phyloP scores from a whole-genome alignment of 2,797 vertebrate genomes.

The Selene dorsalis region DNA sequence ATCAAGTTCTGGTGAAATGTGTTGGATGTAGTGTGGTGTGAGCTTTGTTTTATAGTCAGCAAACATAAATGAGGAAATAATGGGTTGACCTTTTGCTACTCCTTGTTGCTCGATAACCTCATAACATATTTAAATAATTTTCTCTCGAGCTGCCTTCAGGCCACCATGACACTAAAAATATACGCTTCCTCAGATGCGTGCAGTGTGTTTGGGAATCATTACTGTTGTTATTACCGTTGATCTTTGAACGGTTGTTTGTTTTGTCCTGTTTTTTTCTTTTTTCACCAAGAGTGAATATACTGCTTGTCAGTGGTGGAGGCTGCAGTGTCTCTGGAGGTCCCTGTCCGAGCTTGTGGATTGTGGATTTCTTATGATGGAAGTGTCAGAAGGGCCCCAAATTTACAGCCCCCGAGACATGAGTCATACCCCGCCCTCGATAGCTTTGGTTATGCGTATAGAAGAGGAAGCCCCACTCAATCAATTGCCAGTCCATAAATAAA shows the following conservation, averaged over 20 bases:
- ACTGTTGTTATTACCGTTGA: neutral
- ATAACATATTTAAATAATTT: conserved; percentile 41
- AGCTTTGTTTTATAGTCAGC: conserved; percentile 46
- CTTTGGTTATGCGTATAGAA: conserved; percentile 77
- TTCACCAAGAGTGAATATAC: conserved; percentile 23
- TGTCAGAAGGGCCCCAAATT: conserved; percentile 80
- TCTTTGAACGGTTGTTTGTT: conserved; percentile 14
- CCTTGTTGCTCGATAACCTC: conserved; percentile 29
- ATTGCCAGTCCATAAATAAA: conserved; percentile 85
- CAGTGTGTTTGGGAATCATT: conserved; percentile 17
- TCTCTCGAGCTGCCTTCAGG: conserved; percentile 21
- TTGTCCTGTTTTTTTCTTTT: neutral
- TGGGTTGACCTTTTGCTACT: conserved; percentile 21
- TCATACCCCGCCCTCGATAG: conserved; percentile 76
- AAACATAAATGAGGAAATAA: conserved; percentile 26
- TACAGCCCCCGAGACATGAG: conserved; percentile 79
- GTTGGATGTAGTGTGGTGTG: conserved; percentile 26
- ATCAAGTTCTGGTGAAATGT: conserved; percentile 43
- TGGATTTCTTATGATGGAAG: conserved; percentile 76
- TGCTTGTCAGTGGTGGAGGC: conserved; percentile 45
- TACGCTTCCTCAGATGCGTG: neutral
- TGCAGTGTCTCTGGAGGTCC: conserved; percentile 59
- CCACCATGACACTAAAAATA: conserved; percentile 23
- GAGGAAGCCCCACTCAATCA: conserved; percentile 84
- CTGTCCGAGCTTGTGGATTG: conserved; percentile 74